phyloP scores from a whole-genome alignment of 2,888 invertebrate species.

The Drosophila acutilabella region DNA sequence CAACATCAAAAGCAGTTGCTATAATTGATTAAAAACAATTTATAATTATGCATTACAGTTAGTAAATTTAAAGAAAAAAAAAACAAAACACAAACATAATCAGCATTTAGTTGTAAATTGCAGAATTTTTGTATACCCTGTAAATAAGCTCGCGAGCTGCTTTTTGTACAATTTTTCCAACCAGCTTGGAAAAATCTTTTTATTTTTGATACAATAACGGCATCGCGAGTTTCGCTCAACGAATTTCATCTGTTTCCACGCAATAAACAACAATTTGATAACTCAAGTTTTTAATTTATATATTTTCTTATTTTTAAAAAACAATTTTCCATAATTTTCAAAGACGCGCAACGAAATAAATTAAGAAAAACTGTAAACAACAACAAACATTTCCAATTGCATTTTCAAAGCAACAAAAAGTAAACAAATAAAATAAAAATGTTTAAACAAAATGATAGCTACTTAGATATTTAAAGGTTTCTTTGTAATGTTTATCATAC shows the following conservation, averaged over 20 bases:
- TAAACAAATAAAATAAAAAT: conserved; percentile 19
- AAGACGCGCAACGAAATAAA: conserved; percentile 44
- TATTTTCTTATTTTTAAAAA: conserved; percentile 7
- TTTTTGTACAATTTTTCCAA: conserved; percentile 34
- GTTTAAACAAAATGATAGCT: conserved; percentile 28
- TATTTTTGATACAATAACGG: conserved; percentile 20
- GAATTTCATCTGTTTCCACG: conserved; percentile 17
- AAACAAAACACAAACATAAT: conserved; percentile 65
- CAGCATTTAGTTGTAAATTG: conserved; percentile 64
- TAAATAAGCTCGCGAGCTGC: conserved; percentile 48
- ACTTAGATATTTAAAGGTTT: conserved; percentile 58
- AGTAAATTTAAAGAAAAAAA: conserved; percentile 60
- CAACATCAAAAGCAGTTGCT: conserved; percentile 11
- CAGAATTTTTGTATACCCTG: conserved; percentile 40
- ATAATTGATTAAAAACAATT: conserved; percentile 35
- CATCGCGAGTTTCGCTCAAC: conserved; percentile 42
- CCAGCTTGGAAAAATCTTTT: conserved; percentile 15
- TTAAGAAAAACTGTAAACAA: conserved; percentile 13
- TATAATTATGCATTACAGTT: conserved; percentile 51
- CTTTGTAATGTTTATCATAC: conserved; percentile 53
- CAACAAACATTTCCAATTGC: conserved; percentile 65
- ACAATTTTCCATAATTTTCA: conserved; percentile 26
- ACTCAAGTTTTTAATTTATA: conserved; percentile 12
- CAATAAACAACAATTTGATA: conserved; percentile 30
- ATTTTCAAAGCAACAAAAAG: conserved; percentile 57